Percentiles rank a stretch among this genome's conserved stretches.
phyloP scores from a whole-genome alignment of 1,140 invertebrate genomes.

The Brachionus plicatilis region DNA sequence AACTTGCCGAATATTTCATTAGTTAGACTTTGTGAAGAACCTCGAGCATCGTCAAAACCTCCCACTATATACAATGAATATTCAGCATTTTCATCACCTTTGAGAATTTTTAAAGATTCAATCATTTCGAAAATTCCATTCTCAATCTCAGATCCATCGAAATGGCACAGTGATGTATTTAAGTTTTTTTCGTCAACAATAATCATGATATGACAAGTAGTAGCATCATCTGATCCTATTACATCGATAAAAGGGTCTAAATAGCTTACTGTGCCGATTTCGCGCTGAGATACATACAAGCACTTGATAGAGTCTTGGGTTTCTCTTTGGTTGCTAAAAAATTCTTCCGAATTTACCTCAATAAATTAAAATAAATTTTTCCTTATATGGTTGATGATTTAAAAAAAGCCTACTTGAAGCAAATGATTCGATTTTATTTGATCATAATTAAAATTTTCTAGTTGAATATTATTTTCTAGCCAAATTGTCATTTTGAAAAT shows the following conservation, averaged over 20 bases:
- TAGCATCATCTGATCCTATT: conserved; percentile 84
- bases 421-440: neutral
- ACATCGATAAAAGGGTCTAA: conserved; percentile 56
- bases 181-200: conserved; percentile 79
- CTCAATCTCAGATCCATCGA: conserved; percentile 77
- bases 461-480: neutral
- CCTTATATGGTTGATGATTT: too few species aligned
- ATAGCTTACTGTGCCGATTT: neutral
- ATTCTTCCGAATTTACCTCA: conserved; percentile 3
- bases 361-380: neutral
- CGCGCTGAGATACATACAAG: neutral
- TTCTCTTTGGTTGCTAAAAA: neutral
- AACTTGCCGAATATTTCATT: conserved; percentile 24
- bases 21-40: neutral
- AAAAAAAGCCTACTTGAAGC: neutral
- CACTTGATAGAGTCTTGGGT: neutral
- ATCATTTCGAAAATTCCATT: conserved; percentile 72
- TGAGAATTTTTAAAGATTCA: conserved; percentile 72
- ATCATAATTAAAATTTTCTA: neutral
- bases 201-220: conserved; percentile 83
- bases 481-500: conserved; percentile 1
- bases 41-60: conserved; percentile 39
- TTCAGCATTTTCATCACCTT: conserved; percentile 72
- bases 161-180: conserved; percentile 75
- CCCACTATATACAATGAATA: conserved; percentile 37